phyloP scores from a whole-genome alignment of 2,888 invertebrate species.

The Meta bourneti region DNA sequence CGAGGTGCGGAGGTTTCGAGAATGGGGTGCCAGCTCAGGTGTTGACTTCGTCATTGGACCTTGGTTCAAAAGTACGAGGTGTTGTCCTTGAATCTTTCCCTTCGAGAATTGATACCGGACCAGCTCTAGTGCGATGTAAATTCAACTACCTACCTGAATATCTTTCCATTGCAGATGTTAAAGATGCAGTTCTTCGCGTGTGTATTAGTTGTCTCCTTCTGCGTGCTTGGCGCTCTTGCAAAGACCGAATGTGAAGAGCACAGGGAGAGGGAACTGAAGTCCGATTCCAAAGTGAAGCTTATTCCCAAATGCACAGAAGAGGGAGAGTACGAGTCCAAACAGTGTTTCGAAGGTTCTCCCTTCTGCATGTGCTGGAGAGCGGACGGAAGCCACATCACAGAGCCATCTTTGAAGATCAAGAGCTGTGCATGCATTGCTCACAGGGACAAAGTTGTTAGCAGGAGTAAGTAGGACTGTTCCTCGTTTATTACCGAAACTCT shows the following conservation, averaged over 20 bases:
- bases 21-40: too few relatives aligned
- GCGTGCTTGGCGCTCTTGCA: not conserved
- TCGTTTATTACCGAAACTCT: not conserved
- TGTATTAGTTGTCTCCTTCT: not conserved
- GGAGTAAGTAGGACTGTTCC: conserved; percentile 24
- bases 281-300: conserved; percentile 55
- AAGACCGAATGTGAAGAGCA: conserved; percentile 52
- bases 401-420: conserved; percentile 55
- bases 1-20: too few relatives aligned
- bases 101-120: too few relatives aligned
- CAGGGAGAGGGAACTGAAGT: conserved; percentile 48
- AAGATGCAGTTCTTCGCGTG: conserved; percentile 29
- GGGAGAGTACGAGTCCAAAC: conserved; percentile 66
- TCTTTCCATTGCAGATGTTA: not conserved
- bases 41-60: too few relatives aligned
- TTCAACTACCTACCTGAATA: too few relatives aligned
- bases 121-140: too few relatives aligned
- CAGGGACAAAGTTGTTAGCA: conserved; percentile 35
- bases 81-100: too few relatives aligned
- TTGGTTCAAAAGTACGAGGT: too few relatives aligned
- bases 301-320: conserved; percentile 58
- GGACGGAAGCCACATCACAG: conserved; percentile 59
- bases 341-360: conserved; percentile 60
- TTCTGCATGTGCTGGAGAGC: conserved; percentile 73
- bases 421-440: conserved; percentile 52